Conservation (phyloP, 2,888 invertebrate genomes). For the Pristionchus exspectatus region DNA sequence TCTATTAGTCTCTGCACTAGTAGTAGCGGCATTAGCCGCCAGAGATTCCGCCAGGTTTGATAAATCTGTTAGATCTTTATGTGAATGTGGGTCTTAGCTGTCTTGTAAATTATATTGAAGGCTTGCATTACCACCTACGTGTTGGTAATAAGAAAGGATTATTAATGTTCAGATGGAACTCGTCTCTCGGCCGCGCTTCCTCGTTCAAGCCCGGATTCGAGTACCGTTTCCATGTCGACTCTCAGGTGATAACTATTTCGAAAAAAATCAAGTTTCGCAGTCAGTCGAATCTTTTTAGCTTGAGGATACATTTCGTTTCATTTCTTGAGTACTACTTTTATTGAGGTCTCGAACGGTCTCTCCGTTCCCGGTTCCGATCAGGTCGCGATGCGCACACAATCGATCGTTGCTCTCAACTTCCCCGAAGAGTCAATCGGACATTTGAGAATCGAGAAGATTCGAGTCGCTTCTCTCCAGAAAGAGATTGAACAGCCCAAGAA, state of each 20-base stretch:
- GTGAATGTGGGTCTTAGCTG: too few species aligned
- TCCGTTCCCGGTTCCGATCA: slow-evolving; percentile 68
- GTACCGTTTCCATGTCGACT: slow-evolving; percentile 49
- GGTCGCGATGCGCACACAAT: slow-evolving; percentile 68
- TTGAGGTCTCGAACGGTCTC: slow-evolving; percentile 70
- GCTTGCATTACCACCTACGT: too few species aligned
- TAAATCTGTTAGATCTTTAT: background rate
- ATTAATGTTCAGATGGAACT: slow-evolving; percentile 25
- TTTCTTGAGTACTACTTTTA: too few species aligned
- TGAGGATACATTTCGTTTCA: too few species aligned
- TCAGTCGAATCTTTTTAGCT: too few species aligned
- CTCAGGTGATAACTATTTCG: background rate
- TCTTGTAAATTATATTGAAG: background rate
- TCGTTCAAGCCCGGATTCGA: slow-evolving; percentile 34
- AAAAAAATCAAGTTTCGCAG: too few species aligned
- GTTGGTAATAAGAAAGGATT: too few species aligned
- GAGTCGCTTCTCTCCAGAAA: slow-evolving; percentile 42
- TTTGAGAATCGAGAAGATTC: slow-evolving; percentile 48
- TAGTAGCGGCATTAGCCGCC: slow-evolving; percentile 63
- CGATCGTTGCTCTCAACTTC: slow-evolving; percentile 62
- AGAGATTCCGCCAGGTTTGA: slow-evolving; percentile 48
- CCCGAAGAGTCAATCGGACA: slow-evolving; percentile 49
- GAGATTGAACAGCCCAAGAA: slow-evolving; percentile 38
- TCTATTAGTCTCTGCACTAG: slow-evolving; percentile 55
- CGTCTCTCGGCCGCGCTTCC: background rate